Base-by-base conservation (phyloP, 2,797 vertebrate species). In the Malacoctenus gilli region DNA sequence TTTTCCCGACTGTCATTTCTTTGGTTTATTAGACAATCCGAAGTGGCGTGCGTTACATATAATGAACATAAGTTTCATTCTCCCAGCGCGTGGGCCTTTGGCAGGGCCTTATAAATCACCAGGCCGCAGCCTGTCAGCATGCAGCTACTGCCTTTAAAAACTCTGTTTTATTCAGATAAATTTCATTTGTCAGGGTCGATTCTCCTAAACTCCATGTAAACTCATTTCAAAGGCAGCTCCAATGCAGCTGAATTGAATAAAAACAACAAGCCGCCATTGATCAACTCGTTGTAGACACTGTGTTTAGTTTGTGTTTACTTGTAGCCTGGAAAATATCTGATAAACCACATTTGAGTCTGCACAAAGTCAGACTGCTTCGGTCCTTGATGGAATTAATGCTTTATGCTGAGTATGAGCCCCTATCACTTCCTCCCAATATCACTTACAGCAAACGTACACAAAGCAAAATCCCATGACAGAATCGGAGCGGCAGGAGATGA, bases 111-210 rank as follows among this genome's bases (percentile, higher is more conserved):
- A 93, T 92, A 92, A 93, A 93, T 93, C 92, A 92, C 80, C 42
- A 72, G 69, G 44, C 64, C 72, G 44, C 77, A 72, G 88, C 79
- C 86, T 92, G 90, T 91, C 91, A 90, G 72, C 87, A 77, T 72
- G 62, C 68, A 68, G 61, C 71, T 66, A 31, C 69, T 70, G 73
- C 85, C 75, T 89, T 85, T 91, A 88, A 89, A 92, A 92, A 88
- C 68, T 84, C 81, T 59, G 61, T 80, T 91, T 91, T 89, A 89
- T 87, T 92, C 85, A 89, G 79, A 91, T 88, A 91, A 87, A 90
- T 92, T 89, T 90, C 75, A 91, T 92, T 92, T 92, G 89, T 92
- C 90, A 87, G 76, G 85, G 86, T 87, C 81, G 62, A 89, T 91
- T 89, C 88, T 74, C 80, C 72, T 86, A 86, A 90, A 89, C 85